phyloP scores from a whole-genome alignment of 2,888 invertebrate species.

The Stenurella melanura region DNA sequence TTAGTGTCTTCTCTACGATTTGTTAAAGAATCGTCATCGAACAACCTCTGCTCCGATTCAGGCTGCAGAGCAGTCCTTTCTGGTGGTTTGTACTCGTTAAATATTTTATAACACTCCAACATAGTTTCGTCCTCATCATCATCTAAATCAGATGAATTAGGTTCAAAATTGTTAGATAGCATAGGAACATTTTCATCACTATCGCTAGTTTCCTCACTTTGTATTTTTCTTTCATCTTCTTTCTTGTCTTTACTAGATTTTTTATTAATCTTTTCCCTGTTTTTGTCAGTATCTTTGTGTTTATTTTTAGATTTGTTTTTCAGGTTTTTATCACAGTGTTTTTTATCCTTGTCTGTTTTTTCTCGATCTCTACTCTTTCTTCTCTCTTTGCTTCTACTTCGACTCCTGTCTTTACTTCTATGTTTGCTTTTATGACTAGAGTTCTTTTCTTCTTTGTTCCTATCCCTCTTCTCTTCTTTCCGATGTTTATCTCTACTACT shows the following conservation, averaged over 20 bases:
- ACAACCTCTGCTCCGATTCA: slow-evolving; percentile 53
- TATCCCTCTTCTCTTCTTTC: slow-evolving; percentile 57
- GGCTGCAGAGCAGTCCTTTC: slow-evolving; percentile 44
- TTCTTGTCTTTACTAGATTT: slow-evolving; percentile 20
- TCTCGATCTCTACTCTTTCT: slow-evolving; percentile 48
- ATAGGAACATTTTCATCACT: slow-evolving; percentile 50
- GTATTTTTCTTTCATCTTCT: neutral
- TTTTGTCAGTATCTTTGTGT: slow-evolving; percentile 37
- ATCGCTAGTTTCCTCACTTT: slow-evolving; percentile 41
- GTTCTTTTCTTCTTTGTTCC: slow-evolving; percentile 47
- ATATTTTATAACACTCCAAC: slow-evolving; percentile 88
- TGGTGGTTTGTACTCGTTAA: slow-evolving; percentile 83
- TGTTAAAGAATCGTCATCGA: slow-evolving; percentile 34
- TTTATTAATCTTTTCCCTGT: slow-evolving; percentile 10
- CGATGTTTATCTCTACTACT: slow-evolving; percentile 67
- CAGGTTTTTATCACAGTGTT: slow-evolving; percentile 25
- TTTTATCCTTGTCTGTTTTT: slow-evolving; percentile 42
- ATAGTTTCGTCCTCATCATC: slow-evolving; percentile 80
- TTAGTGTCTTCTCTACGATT: neutral
- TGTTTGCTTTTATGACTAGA: slow-evolving; percentile 46
- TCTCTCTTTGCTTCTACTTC: slow-evolving; percentile 62
- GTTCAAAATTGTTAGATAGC: slow-evolving; percentile 35
- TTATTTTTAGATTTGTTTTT: slow-evolving; percentile 31
- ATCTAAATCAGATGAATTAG: slow-evolving; percentile 53
- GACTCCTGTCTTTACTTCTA: slow-evolving; percentile 50